Percentiles rank a stretch among this genome's conserved stretches.
phyloP scores from a whole-genome alignment of 2,797 vertebrate species.

The Harpagifer antarcticus region DNA sequence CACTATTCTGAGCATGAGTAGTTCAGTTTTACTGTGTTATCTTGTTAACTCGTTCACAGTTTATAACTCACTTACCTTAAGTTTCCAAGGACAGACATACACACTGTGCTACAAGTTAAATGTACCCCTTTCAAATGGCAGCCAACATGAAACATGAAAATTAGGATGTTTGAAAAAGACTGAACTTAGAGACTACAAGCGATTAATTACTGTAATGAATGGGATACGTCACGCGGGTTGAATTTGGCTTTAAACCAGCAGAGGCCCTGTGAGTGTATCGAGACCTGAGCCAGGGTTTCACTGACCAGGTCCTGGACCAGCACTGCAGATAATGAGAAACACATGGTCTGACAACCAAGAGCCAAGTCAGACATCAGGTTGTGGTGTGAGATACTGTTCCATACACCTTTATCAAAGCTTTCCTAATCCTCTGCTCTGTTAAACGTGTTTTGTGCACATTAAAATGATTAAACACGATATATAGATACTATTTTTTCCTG shows the following conservation, averaged over 20 bases:
- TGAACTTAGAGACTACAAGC: neutral
- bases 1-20: neutral
- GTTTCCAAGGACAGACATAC: neutral
- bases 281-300: slow-evolving; percentile 47
- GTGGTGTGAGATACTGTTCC: neutral
- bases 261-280: slow-evolving; percentile 14
- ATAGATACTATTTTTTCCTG: neutral
- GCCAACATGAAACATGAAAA: slow-evolving; percentile 1
- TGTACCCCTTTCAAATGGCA: neutral
- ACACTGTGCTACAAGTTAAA: neutral
- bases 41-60: neutral
- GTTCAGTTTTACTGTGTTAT: neutral
- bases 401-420: neutral
- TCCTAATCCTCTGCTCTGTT: slow-evolving; percentile 13
- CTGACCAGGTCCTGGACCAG: slow-evolving; percentile 48
- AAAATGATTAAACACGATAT: slow-evolving; percentile 3
- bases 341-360: slow-evolving; percentile 46
- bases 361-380: slow-evolving; percentile 24
- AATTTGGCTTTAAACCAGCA: slow-evolving; percentile 29
- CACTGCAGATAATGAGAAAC: slow-evolving; percentile 53
- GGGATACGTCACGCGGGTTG: slow-evolving; percentile 27
- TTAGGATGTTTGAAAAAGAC: slow-evolving; percentile 9
- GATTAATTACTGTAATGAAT: slow-evolving; percentile 16
- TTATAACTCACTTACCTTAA: neutral
- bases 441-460: neutral